Conservation (phyloP, 2,797 vertebrate genomes). For the Hafferia zeledoni region DNA sequence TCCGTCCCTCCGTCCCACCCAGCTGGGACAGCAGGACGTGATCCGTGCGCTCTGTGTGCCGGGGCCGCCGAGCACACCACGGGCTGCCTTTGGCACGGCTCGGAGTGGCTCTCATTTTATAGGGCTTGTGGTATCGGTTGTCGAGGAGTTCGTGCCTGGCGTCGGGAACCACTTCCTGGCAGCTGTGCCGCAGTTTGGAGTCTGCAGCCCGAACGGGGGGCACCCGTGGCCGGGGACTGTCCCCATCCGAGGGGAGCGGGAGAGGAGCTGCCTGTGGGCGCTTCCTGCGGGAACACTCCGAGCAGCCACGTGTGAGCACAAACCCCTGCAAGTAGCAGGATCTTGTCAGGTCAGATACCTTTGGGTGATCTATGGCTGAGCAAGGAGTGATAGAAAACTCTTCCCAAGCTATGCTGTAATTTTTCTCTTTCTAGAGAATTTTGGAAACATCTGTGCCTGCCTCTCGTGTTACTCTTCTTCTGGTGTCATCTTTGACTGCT, state of each 20-base stretch:
- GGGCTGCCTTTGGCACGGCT: not conserved
- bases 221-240: not conserved
- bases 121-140: not conserved
- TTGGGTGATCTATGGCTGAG: not conserved
- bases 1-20: not conserved
- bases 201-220: not conserved
- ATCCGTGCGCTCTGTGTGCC: not conserved
- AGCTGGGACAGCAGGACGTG: not conserved
- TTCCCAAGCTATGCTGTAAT: not conserved
- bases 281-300: not conserved
- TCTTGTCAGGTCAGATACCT: not conserved
- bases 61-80: not conserved
- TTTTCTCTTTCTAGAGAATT: not conserved
- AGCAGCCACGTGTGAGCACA: not conserved
- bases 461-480: slow-evolving; percentile 4
- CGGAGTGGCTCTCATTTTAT: not conserved
- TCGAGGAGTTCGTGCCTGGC: slow-evolving; percentile 10
- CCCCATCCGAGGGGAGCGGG: accelerated
- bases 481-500: slow-evolving; percentile 13
- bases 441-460: slow-evolving; percentile 13
- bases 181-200: not conserved
- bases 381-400: not conserved
- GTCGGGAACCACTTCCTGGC: not conserved
- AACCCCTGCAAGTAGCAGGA: not conserved
- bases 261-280: not conserved